These are phyloP conservation scores for Platanista minor DNA, from an alignment of 2,113 vertebrate species.

Conservation along the genomic window DNA sequence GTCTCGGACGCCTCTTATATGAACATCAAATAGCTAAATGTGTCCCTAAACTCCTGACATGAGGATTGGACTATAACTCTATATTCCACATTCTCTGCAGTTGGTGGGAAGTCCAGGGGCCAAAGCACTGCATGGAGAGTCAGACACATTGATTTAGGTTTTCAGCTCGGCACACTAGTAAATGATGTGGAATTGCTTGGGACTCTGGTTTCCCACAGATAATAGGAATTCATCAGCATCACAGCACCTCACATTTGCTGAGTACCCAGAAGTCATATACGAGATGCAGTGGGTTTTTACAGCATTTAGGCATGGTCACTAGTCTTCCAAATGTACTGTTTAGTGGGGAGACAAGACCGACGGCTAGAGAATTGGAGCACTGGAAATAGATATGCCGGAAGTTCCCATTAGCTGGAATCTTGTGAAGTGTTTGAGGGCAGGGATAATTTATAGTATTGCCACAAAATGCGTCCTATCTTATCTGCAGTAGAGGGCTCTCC, in stretches of 20 bases:
- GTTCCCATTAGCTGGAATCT: neutral
- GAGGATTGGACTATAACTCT: neutral
- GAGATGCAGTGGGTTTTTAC: neutral
- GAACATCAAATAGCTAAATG: constrained; percentile 35
- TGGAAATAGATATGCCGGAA: neutral
- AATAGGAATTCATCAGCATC: neutral
- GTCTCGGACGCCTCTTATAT: neutral
- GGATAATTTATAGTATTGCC: neutral
- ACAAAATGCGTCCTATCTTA: neutral
- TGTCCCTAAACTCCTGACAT: neutral
- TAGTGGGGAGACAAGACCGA: neutral
- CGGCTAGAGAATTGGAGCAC: neutral
- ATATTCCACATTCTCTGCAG: neutral
- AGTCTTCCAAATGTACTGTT: neutral
- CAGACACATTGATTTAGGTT: neutral
- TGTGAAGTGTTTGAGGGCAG: neutral
- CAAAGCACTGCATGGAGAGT: neutral
- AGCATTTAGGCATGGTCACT: neutral
- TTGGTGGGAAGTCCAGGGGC: neutral
- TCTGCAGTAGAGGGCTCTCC: neutral
- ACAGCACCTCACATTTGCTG: neutral
- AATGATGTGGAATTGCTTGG: neutral
- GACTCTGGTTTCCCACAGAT: neutral
- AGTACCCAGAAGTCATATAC: neutral
- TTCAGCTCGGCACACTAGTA: neutral